Evolutionary conservation across 1,140 invertebrate species (phyloP).

Genomic region (Drosophila insularis): DNA sequence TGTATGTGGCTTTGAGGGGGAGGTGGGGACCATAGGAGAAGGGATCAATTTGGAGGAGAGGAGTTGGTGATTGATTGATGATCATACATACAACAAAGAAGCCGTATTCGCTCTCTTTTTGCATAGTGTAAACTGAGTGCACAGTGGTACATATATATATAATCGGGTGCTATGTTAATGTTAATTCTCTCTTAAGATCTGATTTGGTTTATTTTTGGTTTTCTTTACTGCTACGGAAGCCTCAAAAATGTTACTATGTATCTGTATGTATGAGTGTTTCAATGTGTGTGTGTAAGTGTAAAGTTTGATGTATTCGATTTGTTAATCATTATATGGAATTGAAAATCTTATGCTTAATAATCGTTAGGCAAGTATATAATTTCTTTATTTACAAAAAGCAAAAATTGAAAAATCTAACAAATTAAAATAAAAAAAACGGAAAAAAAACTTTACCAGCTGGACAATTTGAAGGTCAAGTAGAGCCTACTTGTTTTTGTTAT

Average conservation of each 20-base stretch:
- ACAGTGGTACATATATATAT: conserved; percentile 12
- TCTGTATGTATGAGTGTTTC: conserved; percentile 25
- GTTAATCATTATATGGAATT: conserved; percentile 50
- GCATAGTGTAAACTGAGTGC: conserved; percentile 1
- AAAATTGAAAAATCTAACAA: background rate
- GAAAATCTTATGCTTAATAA: conserved; percentile 69
- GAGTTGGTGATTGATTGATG: conserved; percentile 14
- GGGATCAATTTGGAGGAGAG: conserved; percentile 7
- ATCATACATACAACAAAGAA: conserved; percentile 34
- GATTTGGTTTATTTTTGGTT: conserved; percentile 20
- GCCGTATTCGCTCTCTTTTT: background rate
- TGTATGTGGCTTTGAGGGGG: conserved; percentile 40
- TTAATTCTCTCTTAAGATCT: conserved; percentile 12
- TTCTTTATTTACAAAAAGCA: conserved; percentile 4
- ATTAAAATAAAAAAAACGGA: background rate
- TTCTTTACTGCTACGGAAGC: conserved; percentile 58
- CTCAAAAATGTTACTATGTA: conserved; percentile 45
- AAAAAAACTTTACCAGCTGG: background rate
- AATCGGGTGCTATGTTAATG: conserved; percentile 31
- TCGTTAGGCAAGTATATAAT: conserved; percentile 47
- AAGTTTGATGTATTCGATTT: conserved; percentile 1
- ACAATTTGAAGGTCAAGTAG: background rate
- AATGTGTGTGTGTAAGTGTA: background rate
- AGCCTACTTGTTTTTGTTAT: background rate
- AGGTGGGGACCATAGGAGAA: conserved; percentile 14